Base-by-base conservation (phyloP, 2,888 invertebrate genomes). In the Phaedon cochleariae region DNA sequence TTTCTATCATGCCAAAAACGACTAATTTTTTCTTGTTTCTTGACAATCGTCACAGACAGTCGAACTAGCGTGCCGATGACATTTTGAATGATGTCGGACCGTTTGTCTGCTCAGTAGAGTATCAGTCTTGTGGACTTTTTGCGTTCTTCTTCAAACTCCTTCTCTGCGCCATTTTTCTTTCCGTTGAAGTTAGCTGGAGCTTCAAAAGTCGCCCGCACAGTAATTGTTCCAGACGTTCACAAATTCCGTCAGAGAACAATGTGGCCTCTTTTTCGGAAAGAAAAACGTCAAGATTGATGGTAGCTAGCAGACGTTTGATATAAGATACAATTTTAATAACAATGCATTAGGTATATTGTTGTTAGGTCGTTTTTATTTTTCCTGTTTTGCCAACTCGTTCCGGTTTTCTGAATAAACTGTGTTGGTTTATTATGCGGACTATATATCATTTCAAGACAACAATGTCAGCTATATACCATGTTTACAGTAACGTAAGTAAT, bases 31-130 rank as follows among this genome's bases (percentile, higher is more conserved):
- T n/a, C n/a, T n/a, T n/a, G n/a, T 34, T 34, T 34, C 12, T 34
- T 7, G 34, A 34, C 34, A 10, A 34, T 34, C 12, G 26, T 26
- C 26, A 26, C 6, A 26, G 6, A 26, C n/a, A 26, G 26, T 3
- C 26, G 26, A 5, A 3, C 10, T 10, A 5, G 2, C 41, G n/a
- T 41, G 57, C 72, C 72, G 77, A 66, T 73, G 75, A 76, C 77
- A 74, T 71, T 74, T 74, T 75, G 75, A 76, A 67, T 71, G 74
- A 76, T 77, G 73, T 62, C 70, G 71, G 60, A 70, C 73, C 73
- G 74, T 76, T 76, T 73, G 74, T 76, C 73, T 72, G 69, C 68
- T 71, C 73, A 65, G 70, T 68, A 71, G 68, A 69, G 76, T 76
- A 75, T 75, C 74, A 71, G 74, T 73, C 74, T 59, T 53, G 59